Base-by-base conservation (phyloP, 2,113 vertebrate species). In the Petaurus breviceps region DNA sequence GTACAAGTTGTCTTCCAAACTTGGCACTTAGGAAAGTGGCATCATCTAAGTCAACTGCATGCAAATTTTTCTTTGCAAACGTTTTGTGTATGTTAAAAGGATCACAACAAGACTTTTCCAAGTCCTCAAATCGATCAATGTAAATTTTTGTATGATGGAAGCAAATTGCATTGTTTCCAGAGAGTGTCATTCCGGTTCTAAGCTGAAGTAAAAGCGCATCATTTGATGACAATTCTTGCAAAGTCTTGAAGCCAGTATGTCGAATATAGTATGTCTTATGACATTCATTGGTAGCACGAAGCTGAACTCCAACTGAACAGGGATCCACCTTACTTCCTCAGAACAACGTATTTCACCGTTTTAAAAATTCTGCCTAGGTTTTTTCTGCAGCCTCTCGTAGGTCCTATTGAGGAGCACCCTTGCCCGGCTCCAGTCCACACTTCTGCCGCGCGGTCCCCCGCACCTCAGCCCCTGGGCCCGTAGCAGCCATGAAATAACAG, bases 1-100 rank as follows among this genome's bases (percentile, higher is more conserved):
- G 99, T 50, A 99, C 98, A 95, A 99, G 99, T 91, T 99, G 99
- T 50, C 98, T 98, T 94, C 98, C 98, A 95, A 99, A 99, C 96
- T 98, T 99, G 95, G 98, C 98, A 84, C 98, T 99, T 50, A 99
- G 97, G 93, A 99, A 98, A 96, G 98, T 95, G 55, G 98, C 98
- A 23, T 99, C 99, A 93, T 99, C 98, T 84, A 99, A 98, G 84
- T 99, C 99, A 94, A 99, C 98, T 0, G 98, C 97, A 94, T 98
- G 97, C 84, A 99, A 96, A 94, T 96, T 99, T 94, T 99, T 99
- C 98, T 98, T 99, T 3, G 98, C 98, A 0, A 98, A 89, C 46
- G 99, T 99, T 96, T 98, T 99, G 96, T 99, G 99, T 94, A 98
- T 98, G 24, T 98, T 99, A 96, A 99, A 99, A 91, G 99, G 99